Evolutionary conservation across 2,888 invertebrate species (phyloP).

Genomic region (Napeogenes inachia): DNA sequence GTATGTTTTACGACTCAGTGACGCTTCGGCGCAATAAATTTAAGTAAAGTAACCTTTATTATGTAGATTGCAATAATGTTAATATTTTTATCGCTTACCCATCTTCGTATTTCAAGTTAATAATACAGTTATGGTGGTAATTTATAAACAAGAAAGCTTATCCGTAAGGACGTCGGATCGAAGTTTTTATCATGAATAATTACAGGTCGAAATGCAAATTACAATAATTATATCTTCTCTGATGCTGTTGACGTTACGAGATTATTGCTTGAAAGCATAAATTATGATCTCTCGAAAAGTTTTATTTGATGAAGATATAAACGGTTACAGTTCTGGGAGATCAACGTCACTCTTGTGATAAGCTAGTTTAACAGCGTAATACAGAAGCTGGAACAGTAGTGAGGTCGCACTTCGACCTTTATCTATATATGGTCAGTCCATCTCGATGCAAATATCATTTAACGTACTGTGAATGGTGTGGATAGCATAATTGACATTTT

Average conservation of each 20-base stretch:
- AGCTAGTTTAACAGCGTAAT: conserved; percentile 18
- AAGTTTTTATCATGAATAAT: conserved; percentile 5
- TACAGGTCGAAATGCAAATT: no score
- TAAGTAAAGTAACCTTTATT: conserved; percentile 6
- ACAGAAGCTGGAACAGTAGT: conserved; percentile 32
- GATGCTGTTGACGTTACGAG: not conserved
- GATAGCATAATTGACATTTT: conserved; percentile 7
- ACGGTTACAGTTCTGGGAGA: not conserved
- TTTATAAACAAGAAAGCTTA: conserved; percentile 10
- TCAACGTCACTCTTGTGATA: not conserved
- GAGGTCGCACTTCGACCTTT: conserved; percentile 37
- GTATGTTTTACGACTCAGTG: not conserved
- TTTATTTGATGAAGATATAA: conserved; percentile 3
- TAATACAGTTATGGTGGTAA: conserved; percentile 11
- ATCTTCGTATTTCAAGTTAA: conserved; percentile 9
- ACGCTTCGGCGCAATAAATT: not conserved
- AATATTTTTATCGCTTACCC: conserved; percentile 14
- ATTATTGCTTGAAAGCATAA: not conserved
- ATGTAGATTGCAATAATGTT: conserved; percentile 7
- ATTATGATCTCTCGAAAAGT: not conserved
- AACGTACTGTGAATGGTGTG: conserved; percentile 10
- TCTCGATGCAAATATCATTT: conserved; percentile 25
- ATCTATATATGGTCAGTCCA: conserved; percentile 37
- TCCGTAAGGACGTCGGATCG: conserved; percentile 6
- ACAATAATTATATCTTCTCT: not conserved